Evolutionary conservation across 2,797 vertebrate genomes (phyloP).

Genomic region (Xiphorhynchus erythropygius): DNA sequence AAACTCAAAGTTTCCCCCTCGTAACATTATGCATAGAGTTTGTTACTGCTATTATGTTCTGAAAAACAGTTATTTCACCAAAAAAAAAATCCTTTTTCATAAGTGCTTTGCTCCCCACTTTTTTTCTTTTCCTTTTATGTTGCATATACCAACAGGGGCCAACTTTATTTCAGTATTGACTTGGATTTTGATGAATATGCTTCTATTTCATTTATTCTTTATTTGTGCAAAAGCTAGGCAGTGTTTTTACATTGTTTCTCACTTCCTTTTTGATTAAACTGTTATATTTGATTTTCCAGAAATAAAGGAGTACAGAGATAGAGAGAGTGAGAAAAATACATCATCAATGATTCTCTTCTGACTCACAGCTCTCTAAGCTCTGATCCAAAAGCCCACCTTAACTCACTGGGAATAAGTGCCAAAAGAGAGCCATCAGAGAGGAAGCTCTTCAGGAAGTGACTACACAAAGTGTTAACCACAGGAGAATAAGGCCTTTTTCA

Average conservation of each 20-base stretch:
- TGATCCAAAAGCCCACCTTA: constrained; percentile 41
- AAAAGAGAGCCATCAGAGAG: background rate
- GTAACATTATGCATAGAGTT: constrained; percentile 17
- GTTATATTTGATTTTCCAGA: constrained; percentile 76
- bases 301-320: constrained; percentile 63
- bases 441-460: constrained; percentile 4
- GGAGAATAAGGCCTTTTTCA: constrained; percentile 22
- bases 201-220: constrained; percentile 75
- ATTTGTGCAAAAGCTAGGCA: constrained; percentile 73
- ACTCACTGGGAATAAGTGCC: constrained; percentile 19
- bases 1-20: background rate
- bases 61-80: constrained; percentile 54
- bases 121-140: constrained; percentile 52
- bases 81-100: constrained; percentile 32
- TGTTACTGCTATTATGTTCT: constrained; percentile 63
- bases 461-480: background rate
- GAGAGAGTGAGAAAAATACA: constrained; percentile 45
- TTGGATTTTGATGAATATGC: constrained; percentile 74
- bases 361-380: constrained; percentile 20
- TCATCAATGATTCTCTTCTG: constrained; percentile 46
- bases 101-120: constrained; percentile 7
- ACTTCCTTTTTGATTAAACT: constrained; percentile 77
- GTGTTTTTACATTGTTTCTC: constrained; percentile 72
- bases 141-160: constrained; percentile 60
- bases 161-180: constrained; percentile 70